Evolutionary conservation across 2,113 vertebrate species (phyloP).

Genomic region (Sinocyclocheilus anophthalmus): DNA sequence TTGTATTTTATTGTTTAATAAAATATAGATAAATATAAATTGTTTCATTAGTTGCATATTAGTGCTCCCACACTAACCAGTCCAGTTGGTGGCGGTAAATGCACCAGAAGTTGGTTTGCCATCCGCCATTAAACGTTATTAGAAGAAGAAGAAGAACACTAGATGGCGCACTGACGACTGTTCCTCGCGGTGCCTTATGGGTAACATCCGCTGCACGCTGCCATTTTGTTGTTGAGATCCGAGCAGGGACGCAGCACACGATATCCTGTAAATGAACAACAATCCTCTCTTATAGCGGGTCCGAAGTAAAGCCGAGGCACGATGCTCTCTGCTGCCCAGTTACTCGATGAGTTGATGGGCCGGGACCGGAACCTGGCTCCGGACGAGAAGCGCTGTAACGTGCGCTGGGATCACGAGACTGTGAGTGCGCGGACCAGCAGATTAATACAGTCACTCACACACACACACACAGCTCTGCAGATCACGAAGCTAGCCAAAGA

Average conservation of each 20-base stretch:
- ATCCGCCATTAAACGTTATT: no score
- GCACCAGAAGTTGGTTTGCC: no score
- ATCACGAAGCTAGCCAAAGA: accelerated
- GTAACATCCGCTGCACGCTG: constrained; percentile 24
- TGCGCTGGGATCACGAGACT: constrained; percentile 96
- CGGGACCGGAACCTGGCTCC: constrained; percentile 96
- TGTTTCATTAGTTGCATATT: no score
- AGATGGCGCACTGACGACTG: not conserved
- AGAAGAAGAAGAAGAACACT: no score
- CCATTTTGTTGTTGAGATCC: constrained; percentile 41
- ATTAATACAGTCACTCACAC: not conserved
- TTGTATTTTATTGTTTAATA: no score
- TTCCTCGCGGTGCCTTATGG: constrained; percentile 12
- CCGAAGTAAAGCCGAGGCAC: constrained; percentile 56
- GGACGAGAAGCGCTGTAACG: constrained; percentile 95
- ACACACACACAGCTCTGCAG: not conserved
- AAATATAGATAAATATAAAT: no score
- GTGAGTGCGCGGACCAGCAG: constrained; percentile 78
- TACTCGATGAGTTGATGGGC: constrained; percentile 98
- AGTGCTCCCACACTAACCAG: no score
- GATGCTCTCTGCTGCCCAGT: constrained; percentile 95
- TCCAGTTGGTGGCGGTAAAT: no score
- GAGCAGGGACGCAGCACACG: not conserved
- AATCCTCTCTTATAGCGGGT: not conserved
- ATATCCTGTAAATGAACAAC: constrained; percentile 22